phyloP scores from a whole-genome alignment of 1,140 invertebrate species.

The Lordiphosa clarofinis region DNA sequence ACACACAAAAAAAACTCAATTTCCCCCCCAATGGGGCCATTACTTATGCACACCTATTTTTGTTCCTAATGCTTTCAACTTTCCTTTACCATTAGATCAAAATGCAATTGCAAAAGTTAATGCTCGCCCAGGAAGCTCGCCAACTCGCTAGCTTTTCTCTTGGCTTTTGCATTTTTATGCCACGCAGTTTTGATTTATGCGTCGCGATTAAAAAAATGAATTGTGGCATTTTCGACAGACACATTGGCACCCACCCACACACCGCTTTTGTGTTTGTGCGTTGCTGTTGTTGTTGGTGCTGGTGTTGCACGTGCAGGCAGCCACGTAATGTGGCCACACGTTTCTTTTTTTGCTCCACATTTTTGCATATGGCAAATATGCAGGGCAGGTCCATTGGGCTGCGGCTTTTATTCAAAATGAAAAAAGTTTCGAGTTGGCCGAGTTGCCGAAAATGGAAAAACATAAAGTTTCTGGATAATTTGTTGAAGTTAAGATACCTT shows the following conservation, averaged over 20 bases:
- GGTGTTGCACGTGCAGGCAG: constrained; percentile 36
- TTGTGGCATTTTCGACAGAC: constrained; percentile 72
- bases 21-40: constrained; percentile 5
- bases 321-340: too few species aligned
- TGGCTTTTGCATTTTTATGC: constrained; percentile 30
- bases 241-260: constrained; percentile 13
- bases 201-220: constrained; percentile 75
- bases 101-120: constrained; percentile 26
- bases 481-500: too few species aligned
- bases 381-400: not conserved
- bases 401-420: not conserved
- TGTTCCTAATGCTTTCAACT: constrained; percentile 3
- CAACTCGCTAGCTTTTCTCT: constrained; percentile 31
- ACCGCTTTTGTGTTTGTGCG: not conserved
- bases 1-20: not conserved
- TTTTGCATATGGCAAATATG: constrained; percentile 48
- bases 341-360: constrained; percentile 4
- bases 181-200: constrained; percentile 70
- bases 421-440: too few species aligned
- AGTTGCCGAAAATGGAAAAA: too few species aligned
- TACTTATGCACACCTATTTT: constrained; percentile 8
- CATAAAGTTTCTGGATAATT: too few species aligned
- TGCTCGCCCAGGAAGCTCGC: constrained; percentile 28
- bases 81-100: constrained; percentile 9
- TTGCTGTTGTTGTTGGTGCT: constrained; percentile 5